Evolutionary conservation across 2,113 vertebrate genomes (phyloP).

Genomic region (Zosterops hypoxanthus): DNA sequence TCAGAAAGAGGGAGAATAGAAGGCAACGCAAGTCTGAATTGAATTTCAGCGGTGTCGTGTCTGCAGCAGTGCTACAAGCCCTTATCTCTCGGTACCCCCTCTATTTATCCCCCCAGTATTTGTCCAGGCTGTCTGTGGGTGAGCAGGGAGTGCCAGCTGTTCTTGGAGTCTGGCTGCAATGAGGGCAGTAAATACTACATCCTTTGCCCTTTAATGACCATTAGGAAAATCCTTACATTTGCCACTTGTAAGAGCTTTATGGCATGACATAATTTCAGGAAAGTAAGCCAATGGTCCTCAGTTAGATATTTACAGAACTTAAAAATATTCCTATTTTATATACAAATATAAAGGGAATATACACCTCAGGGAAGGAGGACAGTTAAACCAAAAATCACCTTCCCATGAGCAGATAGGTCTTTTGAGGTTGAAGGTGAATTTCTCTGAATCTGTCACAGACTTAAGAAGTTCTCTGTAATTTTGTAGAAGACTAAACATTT

Average conservation of each 20-base stretch:
- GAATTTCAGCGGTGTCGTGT: background rate
- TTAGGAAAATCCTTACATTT: background rate
- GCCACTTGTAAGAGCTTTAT: background rate
- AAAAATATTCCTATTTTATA: constrained; percentile 6
- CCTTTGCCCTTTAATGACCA: background rate
- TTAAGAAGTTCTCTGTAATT: constrained; percentile 20
- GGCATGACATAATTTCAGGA: background rate
- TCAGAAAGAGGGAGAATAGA: background rate
- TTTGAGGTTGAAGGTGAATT: constrained; percentile 38
- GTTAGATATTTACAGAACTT: background rate
- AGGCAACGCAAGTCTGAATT: background rate
- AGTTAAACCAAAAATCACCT: background rate
- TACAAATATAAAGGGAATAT: background rate
- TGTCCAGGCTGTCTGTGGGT: background rate
- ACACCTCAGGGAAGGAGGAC: background rate
- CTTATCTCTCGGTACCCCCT: background rate
- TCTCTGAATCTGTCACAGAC: constrained; percentile 45
- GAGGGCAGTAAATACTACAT: rapidly evolving
- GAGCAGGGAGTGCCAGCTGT: background rate
- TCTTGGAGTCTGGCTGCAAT: background rate
- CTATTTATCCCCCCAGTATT: background rate
- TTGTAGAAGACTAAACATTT: constrained; percentile 25
- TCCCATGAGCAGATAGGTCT: background rate
- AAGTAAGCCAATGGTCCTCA: background rate
- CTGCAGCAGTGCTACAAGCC: background rate